Conservation (phyloP, 2,888 invertebrate species). For the Arge pagana region DNA sequence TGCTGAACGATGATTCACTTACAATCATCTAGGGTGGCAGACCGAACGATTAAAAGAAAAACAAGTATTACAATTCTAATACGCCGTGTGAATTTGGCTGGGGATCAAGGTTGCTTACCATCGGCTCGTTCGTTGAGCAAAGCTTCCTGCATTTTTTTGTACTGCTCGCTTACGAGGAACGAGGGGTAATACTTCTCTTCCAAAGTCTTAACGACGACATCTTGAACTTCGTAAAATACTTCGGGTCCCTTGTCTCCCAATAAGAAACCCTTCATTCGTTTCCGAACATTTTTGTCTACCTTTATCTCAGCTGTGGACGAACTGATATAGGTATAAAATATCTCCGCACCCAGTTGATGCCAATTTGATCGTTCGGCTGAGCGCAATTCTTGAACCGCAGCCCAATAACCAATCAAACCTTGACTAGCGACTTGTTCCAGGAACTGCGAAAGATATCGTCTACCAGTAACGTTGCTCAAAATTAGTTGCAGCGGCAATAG, state of each 20-base stretch:
- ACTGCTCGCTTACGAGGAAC: slow-evolving; percentile 85
- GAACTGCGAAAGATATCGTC: slow-evolving; percentile 80
- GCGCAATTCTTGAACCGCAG: slow-evolving; percentile 82
- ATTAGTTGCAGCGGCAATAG: slow-evolving; percentile 73
- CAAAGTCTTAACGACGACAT: slow-evolving; percentile 75
- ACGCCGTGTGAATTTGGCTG: not conserved
- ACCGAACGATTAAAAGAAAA: slow-evolving; percentile 1
- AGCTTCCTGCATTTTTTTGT: slow-evolving; percentile 73
- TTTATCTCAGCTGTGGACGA: slow-evolving; percentile 81
- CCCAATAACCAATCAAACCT: slow-evolving; percentile 85
- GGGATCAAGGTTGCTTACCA: slow-evolving; percentile 42
- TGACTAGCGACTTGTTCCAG: slow-evolving; percentile 82
- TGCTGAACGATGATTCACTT: slow-evolving; percentile 9
- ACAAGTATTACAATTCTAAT: not conserved
- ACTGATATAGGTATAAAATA: slow-evolving; percentile 86
- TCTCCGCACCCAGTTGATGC: slow-evolving; percentile 89
- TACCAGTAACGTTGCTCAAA: slow-evolving; percentile 77
- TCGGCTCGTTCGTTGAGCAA: slow-evolving; percentile 66
- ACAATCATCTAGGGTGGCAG: slow-evolving; percentile 13
- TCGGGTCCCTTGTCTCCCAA: slow-evolving; percentile 86
- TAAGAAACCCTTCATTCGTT: slow-evolving; percentile 86
- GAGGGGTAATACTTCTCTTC: slow-evolving; percentile 89
- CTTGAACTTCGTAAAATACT: slow-evolving; percentile 87
- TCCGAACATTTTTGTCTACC: slow-evolving; percentile 79
- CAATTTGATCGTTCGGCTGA: slow-evolving; percentile 75